phyloP scores from a whole-genome alignment of 2,888 invertebrate species.

The Sylvicola fuscatus region DNA sequence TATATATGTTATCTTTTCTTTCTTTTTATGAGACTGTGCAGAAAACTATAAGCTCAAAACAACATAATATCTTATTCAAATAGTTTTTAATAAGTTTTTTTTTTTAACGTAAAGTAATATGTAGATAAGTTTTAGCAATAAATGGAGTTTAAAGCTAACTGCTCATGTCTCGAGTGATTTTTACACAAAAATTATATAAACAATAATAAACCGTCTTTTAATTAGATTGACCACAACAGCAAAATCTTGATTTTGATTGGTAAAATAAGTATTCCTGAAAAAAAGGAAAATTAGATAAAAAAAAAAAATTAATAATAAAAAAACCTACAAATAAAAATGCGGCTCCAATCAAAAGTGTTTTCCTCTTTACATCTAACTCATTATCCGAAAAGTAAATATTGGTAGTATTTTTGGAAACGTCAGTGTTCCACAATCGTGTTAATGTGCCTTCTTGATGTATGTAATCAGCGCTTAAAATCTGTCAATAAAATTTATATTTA shows the following conservation, averaged over 20 bases:
- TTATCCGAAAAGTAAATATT: conserved; percentile 50
- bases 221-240: conserved; percentile 1
- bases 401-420: conserved; percentile 47
- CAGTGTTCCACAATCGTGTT: conserved; percentile 48
- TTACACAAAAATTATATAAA: too few relatives aligned
- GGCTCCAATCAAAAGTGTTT: conserved; percentile 60
- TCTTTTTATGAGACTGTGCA: too few relatives aligned
- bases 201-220: too few relatives aligned
- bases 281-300: not conserved
- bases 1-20: too few relatives aligned
- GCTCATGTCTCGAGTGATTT: too few relatives aligned
- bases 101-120: too few relatives aligned
- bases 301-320: not conserved
- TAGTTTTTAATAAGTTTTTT: too few relatives aligned
- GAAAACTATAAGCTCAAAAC: too few relatives aligned
- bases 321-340: conserved; percentile 58
- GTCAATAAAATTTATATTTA: conserved; percentile 9
- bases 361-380: conserved; percentile 50
- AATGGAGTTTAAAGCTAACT: too few relatives aligned
- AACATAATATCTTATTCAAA: too few relatives aligned
- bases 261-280: conserved; percentile 22
- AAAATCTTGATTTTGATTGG: conserved; percentile 12
- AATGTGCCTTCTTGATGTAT: conserved; percentile 42
- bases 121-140: too few relatives aligned
- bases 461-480: conserved; percentile 37